These are phyloP conservation scores for Siniperca obscura DNA, from an alignment of 2,797 vertebrate species.

Conservation along the genomic window DNA sequence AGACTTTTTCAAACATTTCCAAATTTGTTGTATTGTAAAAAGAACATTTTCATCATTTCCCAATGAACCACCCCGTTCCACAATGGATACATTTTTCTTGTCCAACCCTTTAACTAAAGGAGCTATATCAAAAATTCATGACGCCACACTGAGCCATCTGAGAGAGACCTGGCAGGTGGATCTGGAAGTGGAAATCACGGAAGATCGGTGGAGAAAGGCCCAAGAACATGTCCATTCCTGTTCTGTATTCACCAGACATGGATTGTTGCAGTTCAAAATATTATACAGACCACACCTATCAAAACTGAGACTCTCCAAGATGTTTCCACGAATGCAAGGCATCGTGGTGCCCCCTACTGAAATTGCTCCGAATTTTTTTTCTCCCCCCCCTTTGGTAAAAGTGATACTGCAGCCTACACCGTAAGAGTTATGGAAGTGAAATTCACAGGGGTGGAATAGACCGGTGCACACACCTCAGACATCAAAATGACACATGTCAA, in stretches of 20 bases:
- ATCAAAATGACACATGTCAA: too few relatives aligned
- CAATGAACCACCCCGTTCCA: neutral
- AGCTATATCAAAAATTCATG: neutral
- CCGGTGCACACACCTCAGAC: too few relatives aligned
- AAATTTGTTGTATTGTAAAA: too few relatives aligned
- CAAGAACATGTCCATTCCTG: neutral
- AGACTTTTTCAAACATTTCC: too few relatives aligned
- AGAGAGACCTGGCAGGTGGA: too few relatives aligned
- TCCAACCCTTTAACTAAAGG: neutral
- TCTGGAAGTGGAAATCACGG: neutral
- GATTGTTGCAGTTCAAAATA: neutral
- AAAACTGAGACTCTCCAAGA: neutral
- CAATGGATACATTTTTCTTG: neutral
- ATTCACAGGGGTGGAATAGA: too few relatives aligned
- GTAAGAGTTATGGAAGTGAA: too few relatives aligned
- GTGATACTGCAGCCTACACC: too few relatives aligned
- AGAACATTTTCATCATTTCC: too few relatives aligned
- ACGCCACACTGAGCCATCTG: neutral
- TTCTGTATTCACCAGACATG: neutral
- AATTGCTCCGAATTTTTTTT: too few relatives aligned
- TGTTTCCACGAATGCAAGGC: neutral
- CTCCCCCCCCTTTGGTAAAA: too few relatives aligned
- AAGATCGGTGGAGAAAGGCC: neutral
- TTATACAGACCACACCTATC: neutral
- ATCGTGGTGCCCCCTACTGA: too few relatives aligned